Evolutionary conservation across 2,888 invertebrate species (phyloP).

Genomic region (Calameuta pallipes): DNA sequence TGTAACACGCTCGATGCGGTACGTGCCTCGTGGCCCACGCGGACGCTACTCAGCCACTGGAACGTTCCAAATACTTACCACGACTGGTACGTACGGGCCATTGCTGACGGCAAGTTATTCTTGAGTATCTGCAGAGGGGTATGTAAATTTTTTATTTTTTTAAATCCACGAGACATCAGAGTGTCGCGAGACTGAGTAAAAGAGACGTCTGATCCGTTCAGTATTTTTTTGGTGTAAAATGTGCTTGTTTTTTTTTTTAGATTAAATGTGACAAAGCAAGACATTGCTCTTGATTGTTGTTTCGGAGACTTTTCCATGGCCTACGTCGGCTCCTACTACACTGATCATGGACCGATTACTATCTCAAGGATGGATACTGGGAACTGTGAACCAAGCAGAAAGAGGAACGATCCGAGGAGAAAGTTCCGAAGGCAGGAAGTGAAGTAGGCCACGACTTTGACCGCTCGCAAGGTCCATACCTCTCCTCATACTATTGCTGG

Average conservation of each 20-base stretch:
- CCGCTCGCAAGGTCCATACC: slow-evolving; percentile 65
- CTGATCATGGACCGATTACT: not conserved
- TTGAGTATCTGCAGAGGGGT: not conserved
- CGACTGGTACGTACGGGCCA: slow-evolving; percentile 42
- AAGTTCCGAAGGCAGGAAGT: slow-evolving; percentile 61
- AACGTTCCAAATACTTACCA: slow-evolving; percentile 63
- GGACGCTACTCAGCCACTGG: slow-evolving; percentile 61
- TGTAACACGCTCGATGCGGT: slow-evolving; percentile 45
- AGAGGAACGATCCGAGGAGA: slow-evolving; percentile 50
- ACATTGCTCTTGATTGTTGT: not conserved
- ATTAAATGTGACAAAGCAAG: not conserved
- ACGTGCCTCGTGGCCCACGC: slow-evolving; percentile 57
- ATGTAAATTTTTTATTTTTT: not conserved
- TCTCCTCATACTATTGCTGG: slow-evolving; percentile 24
- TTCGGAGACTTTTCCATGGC: not conserved
- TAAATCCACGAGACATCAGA: not conserved
- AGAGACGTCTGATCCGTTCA: not conserved
- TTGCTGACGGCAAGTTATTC: slow-evolving; percentile 18
- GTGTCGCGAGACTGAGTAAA: not conserved
- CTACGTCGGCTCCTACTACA: not conserved
- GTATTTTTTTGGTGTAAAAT: not conserved
- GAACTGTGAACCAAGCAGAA: not conserved
- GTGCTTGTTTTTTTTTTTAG: not conserved
- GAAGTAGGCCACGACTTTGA: slow-evolving; percentile 67
- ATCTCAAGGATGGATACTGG: not conserved